Percentiles rank a stretch among this genome's conserved stretches.
These are phyloP conservation scores for Notodonta dromedarius DNA, from an alignment of 2,888 invertebrate species.

Conservation along the genomic window DNA sequence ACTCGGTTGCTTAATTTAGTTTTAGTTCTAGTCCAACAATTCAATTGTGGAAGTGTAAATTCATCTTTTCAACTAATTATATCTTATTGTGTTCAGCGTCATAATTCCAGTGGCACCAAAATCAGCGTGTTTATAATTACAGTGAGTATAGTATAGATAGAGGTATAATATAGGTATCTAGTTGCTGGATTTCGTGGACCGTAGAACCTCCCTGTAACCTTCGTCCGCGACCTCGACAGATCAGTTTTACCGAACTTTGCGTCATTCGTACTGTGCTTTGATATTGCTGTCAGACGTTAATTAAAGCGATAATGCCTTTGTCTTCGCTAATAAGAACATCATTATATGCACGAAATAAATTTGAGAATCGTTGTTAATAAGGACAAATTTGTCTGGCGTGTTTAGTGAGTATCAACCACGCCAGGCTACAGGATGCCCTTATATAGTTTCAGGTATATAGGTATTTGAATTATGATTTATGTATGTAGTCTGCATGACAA, in stretches of 20 bases:
- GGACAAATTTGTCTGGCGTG: not conserved
- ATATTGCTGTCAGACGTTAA: conserved; percentile 26
- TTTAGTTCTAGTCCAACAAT: not conserved
- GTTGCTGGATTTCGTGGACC: conserved; percentile 25
- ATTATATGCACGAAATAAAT: conserved; percentile 4
- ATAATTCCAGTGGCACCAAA: not conserved
- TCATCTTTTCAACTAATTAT: not conserved
- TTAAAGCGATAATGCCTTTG: conserved; percentile 23
- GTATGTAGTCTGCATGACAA: too few species aligned
- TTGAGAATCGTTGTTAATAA: not conserved
- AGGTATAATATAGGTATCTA: too few species aligned
- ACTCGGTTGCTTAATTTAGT: too few species aligned
- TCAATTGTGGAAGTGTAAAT: not conserved
- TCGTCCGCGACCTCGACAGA: conserved; percentile 25
- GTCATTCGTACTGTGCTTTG: conserved; percentile 26
- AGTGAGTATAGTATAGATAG: too few species aligned
- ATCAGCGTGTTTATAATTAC: not conserved
- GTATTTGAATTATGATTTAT: too few species aligned
- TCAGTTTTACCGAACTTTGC: conserved; percentile 20
- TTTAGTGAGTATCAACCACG: not conserved
- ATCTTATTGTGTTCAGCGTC: not conserved
- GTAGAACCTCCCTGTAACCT: conserved; percentile 32
- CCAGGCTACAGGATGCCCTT: not conserved
- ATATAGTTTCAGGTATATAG: too few species aligned
- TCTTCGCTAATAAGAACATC: conserved; percentile 17